Base-by-base conservation (phyloP, 2,797 vertebrate species). In the Melanotaenia maccullochi region DNA sequence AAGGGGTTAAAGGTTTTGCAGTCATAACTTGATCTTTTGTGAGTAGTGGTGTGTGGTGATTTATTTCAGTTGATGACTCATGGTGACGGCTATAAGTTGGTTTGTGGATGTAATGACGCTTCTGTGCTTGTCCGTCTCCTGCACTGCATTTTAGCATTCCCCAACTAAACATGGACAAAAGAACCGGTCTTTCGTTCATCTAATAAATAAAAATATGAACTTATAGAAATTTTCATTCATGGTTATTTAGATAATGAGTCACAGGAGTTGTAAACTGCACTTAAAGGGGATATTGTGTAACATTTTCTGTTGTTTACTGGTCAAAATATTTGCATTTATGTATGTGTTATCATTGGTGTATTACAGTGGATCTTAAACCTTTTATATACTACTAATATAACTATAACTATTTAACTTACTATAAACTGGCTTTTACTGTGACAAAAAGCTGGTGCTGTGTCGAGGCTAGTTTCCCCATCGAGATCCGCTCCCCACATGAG, bases 21-120 rank as follows among this genome's bases (percentile, higher is more conserved):
- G 42, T 64, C 61, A 12, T n/a, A 52, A 38, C 22, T 16, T 67
- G 22, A 40, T 36, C 28, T 71, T 5, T 33, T 18, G 35, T 47
- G 33, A 55, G 11, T 22, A 8, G 18, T 24, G 14, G 62, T 30
- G 54, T 35, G 12, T 24, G 16, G 13, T 52, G 35, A 32, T 24
- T 20, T 33, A 58, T 58, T 32, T 58, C 56, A 58, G 30, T 18
- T 33, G 8, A 56, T 18, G 54, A 56, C 30, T 56, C 18, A 30
- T 55, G 52, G 14, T 25, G 42, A 59, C 22, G n/a, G 13, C 25
- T 11, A 8, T 47, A n/a, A 47, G 44, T 42, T 47, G 44, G 7
- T n/a, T 47, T 47, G 44, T 47, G 44, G 18, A 47, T 9, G 7
- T 9, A 47, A 47, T 47, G 20, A 3, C 7, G n/a, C 44, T n/a